phyloP scores from a whole-genome alignment of 35 echinoderm and acorn worm species.

The Patiria miniata region DNA sequence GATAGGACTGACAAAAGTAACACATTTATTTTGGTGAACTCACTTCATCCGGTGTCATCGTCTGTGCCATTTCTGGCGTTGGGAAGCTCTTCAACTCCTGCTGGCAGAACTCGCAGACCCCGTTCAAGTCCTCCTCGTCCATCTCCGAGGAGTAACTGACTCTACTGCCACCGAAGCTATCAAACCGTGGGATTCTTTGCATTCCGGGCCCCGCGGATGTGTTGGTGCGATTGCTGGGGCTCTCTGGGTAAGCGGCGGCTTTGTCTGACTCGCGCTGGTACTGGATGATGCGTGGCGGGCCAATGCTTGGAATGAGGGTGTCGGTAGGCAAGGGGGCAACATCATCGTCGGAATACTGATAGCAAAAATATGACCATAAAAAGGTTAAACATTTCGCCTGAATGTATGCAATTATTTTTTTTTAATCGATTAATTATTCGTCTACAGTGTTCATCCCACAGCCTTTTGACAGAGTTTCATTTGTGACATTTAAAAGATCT shows the following conservation, averaged over 20 bases:
- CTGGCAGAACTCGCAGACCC: conserved; percentile 85
- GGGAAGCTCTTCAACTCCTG: conserved; percentile 85
- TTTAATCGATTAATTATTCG: not conserved
- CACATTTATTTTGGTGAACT: no score
- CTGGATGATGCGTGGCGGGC: conserved; percentile 93
- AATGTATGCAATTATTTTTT: not conserved
- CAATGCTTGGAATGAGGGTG: conserved; percentile 76
- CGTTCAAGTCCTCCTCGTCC: conserved; percentile 56
- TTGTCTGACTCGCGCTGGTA: conserved; percentile 84
- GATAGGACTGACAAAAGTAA: no score
- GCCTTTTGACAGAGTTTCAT: no score
- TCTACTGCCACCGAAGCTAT: conserved; percentile 20
- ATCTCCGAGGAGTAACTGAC: not conserved
- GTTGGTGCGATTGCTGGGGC: not conserved
- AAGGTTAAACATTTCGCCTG: not conserved
- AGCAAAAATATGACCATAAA: not conserved
- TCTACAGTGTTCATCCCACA: not conserved
- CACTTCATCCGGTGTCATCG: conserved; percentile 64
- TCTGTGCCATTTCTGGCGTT: conserved; percentile 89
- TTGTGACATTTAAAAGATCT: no score
- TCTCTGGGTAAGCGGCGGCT: not conserved
- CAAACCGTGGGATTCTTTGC: conserved; percentile 5
- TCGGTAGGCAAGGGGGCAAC: not conserved
- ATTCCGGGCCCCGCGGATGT: not conserved
- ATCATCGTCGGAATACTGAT: conserved; percentile 68